Conservation (phyloP, 2,113 vertebrate genomes). For the Hiodon alosoides region DNA sequence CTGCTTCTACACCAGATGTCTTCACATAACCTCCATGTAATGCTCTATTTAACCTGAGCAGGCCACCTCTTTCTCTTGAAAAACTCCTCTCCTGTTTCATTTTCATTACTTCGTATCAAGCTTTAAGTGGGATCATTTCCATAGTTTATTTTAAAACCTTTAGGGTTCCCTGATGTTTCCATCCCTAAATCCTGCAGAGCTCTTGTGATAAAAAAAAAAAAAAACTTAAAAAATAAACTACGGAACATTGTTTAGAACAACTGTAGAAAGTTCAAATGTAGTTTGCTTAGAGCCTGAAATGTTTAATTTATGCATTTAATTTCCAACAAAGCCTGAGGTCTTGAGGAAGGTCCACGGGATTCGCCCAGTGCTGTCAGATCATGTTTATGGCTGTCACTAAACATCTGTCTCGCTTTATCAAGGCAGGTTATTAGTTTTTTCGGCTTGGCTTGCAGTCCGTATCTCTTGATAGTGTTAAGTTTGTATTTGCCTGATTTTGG, state of each 20-base stretch:
- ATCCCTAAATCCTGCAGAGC: neutral
- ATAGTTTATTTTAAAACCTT: too few relatives aligned
- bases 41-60: too few relatives aligned
- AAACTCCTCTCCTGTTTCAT: too few relatives aligned
- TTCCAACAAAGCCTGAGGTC: neutral
- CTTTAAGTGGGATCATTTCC: too few relatives aligned
- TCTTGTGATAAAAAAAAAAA: neutral
- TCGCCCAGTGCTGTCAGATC: neutral
- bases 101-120: too few relatives aligned
- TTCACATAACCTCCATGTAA: too few relatives aligned
- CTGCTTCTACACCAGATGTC: too few relatives aligned
- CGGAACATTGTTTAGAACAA: neutral
- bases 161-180: neutral
- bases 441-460: neutral
- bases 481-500: conserved; percentile 3
- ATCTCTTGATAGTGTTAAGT: neutral
- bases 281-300: neutral
- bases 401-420: conserved; percentile 13
- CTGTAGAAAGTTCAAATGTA: neutral
- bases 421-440: neutral
- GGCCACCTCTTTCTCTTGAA: too few relatives aligned
- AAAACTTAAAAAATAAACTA: neutral
- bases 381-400: neutral
- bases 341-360: neutral
- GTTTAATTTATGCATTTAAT: conserved; percentile 1